Evolutionary conservation across 2,113 vertebrate genomes (phyloP).

Genomic region (Oryzias celebensis): DNA sequence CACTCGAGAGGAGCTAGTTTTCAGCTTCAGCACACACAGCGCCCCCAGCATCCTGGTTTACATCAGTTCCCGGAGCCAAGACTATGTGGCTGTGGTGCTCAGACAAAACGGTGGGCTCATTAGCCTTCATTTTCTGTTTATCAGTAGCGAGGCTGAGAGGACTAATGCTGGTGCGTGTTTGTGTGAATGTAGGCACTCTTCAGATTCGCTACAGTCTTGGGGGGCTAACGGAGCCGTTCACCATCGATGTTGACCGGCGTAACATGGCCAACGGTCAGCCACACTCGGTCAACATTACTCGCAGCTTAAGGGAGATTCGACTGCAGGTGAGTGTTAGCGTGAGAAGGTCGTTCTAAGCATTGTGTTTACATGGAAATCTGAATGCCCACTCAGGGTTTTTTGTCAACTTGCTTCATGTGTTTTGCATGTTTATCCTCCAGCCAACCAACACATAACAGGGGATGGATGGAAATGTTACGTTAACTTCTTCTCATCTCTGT

Average conservation of each 20-base stretch:
- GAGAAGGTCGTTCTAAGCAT: too few relatives aligned
- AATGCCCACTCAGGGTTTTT: too few relatives aligned
- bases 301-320: slow-evolving; percentile 75
- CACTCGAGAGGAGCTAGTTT: slow-evolving; percentile 83
- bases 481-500: neutral
- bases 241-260: slow-evolving; percentile 86
- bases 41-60: slow-evolving; percentile 90
- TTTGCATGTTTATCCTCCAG: neutral
- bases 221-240: slow-evolving; percentile 84
- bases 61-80: slow-evolving; percentile 87
- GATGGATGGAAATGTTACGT: too few relatives aligned
- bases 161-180: neutral
- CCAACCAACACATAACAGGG: too few relatives aligned
- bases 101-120: slow-evolving; percentile 84
- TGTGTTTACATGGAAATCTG: too few relatives aligned
- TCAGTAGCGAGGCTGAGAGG: neutral
- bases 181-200: slow-evolving; percentile 80
- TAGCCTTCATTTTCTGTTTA: neutral
- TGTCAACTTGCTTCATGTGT: neutral
- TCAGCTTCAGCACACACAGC: slow-evolving; percentile 95
- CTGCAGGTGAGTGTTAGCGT: slow-evolving; percentile 66
- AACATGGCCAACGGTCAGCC: slow-evolving; percentile 95
- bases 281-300: slow-evolving; percentile 88
- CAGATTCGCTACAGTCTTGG: slow-evolving; percentile 93
- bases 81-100: slow-evolving; percentile 91